Percentiles rank a stretch among this genome's conserved stretches.
phyloP scores from a whole-genome alignment of 23 tunicate genomes.

The Botrylloides violaceus region DNA sequence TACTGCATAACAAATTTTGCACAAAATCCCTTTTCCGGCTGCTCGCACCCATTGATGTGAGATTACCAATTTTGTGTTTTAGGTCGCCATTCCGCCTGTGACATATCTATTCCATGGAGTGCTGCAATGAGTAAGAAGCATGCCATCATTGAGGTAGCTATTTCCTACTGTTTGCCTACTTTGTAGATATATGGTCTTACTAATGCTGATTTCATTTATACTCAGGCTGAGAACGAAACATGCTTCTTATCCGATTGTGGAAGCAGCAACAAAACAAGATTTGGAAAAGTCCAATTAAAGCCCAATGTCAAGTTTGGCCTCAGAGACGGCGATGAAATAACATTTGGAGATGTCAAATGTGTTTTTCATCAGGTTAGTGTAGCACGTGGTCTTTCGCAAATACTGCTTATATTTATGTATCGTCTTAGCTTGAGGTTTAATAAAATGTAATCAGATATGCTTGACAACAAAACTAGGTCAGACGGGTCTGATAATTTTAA shows the following conservation, averaged over 20 bases:
- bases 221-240: slow-evolving; percentile 20
- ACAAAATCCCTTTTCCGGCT: no score
- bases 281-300: slow-evolving; percentile 38
- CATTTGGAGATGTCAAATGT: slow-evolving; percentile 62
- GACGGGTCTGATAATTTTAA: no score
- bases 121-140: slow-evolving; percentile 70
- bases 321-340: slow-evolving; percentile 32
- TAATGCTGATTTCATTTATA: background rate
- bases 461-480: no score
- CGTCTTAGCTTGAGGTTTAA: no score
- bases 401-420: no score
- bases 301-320: slow-evolving; percentile 55
- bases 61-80: no score
- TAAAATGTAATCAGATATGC: no score
- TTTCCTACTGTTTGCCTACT: background rate
- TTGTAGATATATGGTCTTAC: background rate
- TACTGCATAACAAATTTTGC: no score
- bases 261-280: slow-evolving; percentile 61
- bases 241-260: slow-evolving; percentile 55
- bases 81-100: slow-evolving; percentile 75
- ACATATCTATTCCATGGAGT: slow-evolving; percentile 49
- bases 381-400: no score
- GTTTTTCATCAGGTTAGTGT: slow-evolving; percentile 43
- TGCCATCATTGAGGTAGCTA: slow-evolving; percentile 69
- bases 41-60: no score